A percentile compares a stretch with the other conserved stretches of the same genome.
Conservation (phyloP, 2,113 vertebrate genomes). For the Eurypyga helias region DNA sequence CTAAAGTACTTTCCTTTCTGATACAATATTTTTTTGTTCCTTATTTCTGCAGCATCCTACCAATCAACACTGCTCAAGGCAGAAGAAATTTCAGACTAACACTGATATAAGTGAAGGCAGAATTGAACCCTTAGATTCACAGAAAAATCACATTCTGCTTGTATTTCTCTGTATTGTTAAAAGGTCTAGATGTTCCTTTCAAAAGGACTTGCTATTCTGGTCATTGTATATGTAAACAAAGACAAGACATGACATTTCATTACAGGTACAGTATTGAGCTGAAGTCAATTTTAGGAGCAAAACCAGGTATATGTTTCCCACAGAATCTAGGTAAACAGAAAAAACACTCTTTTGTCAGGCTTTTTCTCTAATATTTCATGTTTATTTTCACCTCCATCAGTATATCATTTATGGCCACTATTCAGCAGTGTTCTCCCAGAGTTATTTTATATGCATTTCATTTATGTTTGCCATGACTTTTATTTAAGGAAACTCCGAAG, state of each 20-base stretch:
- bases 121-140: not conserved
- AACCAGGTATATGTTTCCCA: not conserved
- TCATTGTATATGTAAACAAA: not conserved
- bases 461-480: slow-evolving; percentile 54
- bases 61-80: not conserved
- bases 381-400: not conserved
- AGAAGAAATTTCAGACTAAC: not conserved
- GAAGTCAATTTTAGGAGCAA: not conserved
- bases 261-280: not conserved
- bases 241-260: not conserved
- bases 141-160: not conserved
- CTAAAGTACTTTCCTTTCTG: not conserved
- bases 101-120: not conserved
- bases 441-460: slow-evolving; percentile 24
- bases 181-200: not conserved
- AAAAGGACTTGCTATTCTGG: not conserved
- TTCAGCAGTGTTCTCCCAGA: not conserved
- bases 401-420: not conserved
- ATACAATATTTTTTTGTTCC: not conserved
- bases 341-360: not conserved
- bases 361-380: not conserved
- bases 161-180: not conserved
- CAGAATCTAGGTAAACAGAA: not conserved
- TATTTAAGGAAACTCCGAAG: slow-evolving; percentile 59
- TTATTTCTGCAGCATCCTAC: not conserved